phyloP scores from a whole-genome alignment of 2,797 vertebrate species.

The Scarus forsteni region DNA sequence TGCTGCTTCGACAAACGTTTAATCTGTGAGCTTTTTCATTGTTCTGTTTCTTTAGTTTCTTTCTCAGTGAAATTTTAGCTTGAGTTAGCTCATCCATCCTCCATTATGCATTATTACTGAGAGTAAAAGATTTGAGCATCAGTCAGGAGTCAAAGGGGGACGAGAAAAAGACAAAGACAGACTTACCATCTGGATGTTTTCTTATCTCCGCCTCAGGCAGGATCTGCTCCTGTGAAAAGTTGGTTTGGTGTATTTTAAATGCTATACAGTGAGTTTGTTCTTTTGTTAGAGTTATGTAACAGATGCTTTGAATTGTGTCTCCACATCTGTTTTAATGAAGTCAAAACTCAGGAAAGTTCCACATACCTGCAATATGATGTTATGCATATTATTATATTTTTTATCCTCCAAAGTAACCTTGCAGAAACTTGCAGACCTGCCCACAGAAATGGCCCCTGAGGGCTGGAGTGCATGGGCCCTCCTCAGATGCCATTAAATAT shows the following conservation, averaged over 20 bases:
- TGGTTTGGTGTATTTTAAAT: constrained; percentile 41
- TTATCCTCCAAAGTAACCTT: too few species aligned
- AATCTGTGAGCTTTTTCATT: neutral
- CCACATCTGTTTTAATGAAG: constrained; percentile 33
- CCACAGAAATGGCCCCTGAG: too few species aligned
- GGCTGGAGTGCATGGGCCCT: too few species aligned
- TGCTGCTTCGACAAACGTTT: too few species aligned
- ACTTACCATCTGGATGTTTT: constrained; percentile 64
- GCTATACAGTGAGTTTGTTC: constrained; percentile 38
- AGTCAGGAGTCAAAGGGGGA: constrained; percentile 24
- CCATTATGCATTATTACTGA: constrained; percentile 2
- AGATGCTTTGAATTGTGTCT: constrained; percentile 28
- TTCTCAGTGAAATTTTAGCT: neutral
- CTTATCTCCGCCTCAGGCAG: constrained; percentile 61
- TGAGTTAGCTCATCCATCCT: neutral
- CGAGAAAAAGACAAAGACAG: constrained; percentile 10
- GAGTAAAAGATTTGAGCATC: constrained; percentile 26
- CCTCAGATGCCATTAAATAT: too few species aligned
- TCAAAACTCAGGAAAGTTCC: constrained; percentile 13
- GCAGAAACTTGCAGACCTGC: too few species aligned
- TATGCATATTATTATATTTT: neutral
- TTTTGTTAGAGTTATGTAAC: constrained; percentile 68
- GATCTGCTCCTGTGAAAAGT: constrained; percentile 37
- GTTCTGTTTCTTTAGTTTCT: neutral
- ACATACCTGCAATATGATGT: neutral